Base-by-base conservation (phyloP, 2,113 vertebrate species). In the Anthoscopus minutus region DNA sequence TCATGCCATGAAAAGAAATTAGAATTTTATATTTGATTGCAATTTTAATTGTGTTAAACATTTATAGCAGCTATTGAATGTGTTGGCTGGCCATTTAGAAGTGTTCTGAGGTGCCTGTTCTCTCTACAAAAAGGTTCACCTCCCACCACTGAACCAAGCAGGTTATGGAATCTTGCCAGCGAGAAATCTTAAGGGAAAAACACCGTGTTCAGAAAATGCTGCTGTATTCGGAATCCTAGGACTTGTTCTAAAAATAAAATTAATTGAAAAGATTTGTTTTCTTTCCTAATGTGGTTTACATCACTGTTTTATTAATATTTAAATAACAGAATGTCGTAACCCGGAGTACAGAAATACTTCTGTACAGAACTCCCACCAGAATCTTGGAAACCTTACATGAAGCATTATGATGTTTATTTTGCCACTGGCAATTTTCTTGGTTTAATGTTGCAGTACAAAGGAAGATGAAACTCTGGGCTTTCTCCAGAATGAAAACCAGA, bases 301-400 rank as follows among this genome's bases (percentile, higher is more conserved):
- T 96, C 94, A 96, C 89, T 89, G 85, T 87, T 95, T 96, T 93
- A 96, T 96, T 97, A 97, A 96, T 96, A 96, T 94, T 96, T 96
- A 96, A 96, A 93, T 96, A 97, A 86, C 86, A 65, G 71, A 93
- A 86, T 94, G 89, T 96, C 11, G 61, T 95, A 95, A 95, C 82
- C 79, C 21, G 0, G 57, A 86, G 91, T 79, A 92, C 94, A 97
- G 88, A 96, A 95, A 94, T 97, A 96, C 80, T 93, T 96, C 81
- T 78, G 48, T 90, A 40, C 71, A 94, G 84, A 92, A 70, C 93
- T 96, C 86, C 92, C 95, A 96, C 84, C 93, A 96, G 94, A 91
- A 82, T 90, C 69, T 84, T 95, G 88, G 94, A 96, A 94, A 84
- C 87, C 73, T 83, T 76, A 86, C 51, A 44, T 44, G 78, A 92